These are phyloP conservation scores for Pterophyllum scalare DNA, from an alignment of 2,113 vertebrate genomes.

Conservation along the genomic window DNA sequence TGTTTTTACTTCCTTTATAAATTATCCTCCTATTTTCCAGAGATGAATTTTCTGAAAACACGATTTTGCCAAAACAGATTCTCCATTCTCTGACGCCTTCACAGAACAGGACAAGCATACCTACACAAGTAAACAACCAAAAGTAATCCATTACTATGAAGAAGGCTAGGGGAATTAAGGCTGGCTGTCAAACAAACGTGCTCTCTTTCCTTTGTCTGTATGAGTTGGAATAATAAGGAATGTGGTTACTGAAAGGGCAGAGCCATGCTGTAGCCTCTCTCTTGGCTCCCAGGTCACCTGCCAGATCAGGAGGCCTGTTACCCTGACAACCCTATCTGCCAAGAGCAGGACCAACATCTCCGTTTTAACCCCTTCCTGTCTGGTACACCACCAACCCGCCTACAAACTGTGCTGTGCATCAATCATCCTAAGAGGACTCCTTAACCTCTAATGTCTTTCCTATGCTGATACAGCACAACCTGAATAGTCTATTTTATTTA, in stretches of 20 bases:
- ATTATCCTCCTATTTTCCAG: not conserved
- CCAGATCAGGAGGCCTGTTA: slow-evolving; percentile 93
- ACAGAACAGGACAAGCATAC: not conserved
- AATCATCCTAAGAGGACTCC: not conserved
- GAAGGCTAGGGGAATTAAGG: not conserved
- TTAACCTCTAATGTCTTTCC: not conserved
- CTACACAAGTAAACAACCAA: not conserved
- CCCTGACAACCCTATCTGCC: slow-evolving; percentile 92
- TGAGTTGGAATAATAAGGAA: slow-evolving; percentile 82
- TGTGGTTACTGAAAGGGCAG: slow-evolving; percentile 83
- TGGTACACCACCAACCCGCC: not conserved
- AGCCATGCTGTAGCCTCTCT: slow-evolving; percentile 83
- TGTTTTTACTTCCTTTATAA: not conserved
- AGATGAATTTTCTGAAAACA: not conserved
- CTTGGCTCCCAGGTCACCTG: slow-evolving; percentile 93
- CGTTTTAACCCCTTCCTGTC: slow-evolving; percentile 86
- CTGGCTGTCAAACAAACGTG: not conserved
- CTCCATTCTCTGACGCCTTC: not conserved
- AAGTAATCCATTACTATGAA: not conserved
- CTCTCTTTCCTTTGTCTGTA: slow-evolving; percentile 67
- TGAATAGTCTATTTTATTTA: not conserved
- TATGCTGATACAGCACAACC: not conserved
- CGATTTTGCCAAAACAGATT: not conserved
- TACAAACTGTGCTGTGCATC: not conserved
- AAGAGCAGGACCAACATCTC: slow-evolving; percentile 88